phyloP scores from a whole-genome alignment of 53 echinoderm and acorn worm species.

The Paracentrotus lividus region DNA sequence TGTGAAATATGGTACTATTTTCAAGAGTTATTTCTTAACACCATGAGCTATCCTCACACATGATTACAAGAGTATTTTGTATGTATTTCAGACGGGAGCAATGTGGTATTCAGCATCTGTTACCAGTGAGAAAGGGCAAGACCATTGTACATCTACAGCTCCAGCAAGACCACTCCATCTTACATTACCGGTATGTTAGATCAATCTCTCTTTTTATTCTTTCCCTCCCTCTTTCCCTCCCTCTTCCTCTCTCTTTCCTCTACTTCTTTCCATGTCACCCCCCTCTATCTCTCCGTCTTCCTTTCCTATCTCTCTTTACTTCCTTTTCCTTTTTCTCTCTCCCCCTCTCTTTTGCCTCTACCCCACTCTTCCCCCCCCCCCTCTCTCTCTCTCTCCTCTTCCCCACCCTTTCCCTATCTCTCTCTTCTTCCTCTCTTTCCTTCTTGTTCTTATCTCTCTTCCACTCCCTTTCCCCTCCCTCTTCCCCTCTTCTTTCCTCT shows the following conservation, averaged over 20 bases:
- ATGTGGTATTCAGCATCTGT: slow-evolving; percentile 49
- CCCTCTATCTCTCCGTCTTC: not conserved
- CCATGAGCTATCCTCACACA: not conserved
- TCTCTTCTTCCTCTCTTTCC: not conserved
- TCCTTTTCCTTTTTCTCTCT: not conserved
- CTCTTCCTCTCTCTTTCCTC: not conserved
- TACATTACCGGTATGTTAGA: slow-evolving; percentile 27
- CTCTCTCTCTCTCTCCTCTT: not conserved
- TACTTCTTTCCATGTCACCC: not conserved
- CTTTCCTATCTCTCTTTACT: not conserved
- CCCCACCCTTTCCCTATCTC: not conserved
- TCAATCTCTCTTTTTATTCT: not conserved
- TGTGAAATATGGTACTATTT: no score
- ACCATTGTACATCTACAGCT: slow-evolving; percentile 4
- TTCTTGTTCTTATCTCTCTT: no score
- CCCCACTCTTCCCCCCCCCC: not conserved
- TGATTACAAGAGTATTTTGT: not conserved
- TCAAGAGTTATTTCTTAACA: no score
- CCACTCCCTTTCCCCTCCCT: not conserved
- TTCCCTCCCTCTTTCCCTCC: not conserved
- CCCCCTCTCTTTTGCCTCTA: not conserved
- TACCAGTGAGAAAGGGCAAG: slow-evolving; percentile 2
- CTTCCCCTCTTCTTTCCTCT: not conserved
- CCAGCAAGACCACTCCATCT: slow-evolving; percentile 60
- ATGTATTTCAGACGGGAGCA: slow-evolving; percentile 15